Base-by-base conservation (phyloP, 2,797 vertebrate species). In the Rhabdomys pumilio region DNA sequence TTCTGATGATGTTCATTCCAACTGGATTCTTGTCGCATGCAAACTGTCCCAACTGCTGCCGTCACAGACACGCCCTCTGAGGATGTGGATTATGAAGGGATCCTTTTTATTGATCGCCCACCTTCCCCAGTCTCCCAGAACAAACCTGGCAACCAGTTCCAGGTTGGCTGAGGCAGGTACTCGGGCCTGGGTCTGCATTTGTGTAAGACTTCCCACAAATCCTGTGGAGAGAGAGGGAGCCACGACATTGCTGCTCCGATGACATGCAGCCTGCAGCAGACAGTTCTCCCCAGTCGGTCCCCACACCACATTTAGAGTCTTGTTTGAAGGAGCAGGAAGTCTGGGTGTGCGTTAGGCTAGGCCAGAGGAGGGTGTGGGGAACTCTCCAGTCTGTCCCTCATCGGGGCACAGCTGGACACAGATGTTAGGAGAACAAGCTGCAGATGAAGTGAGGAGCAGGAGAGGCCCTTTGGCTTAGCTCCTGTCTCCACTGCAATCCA, bases 111-210 rank as follows among this genome's bases (percentile, higher is more conserved):
- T n/a, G 83, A 38, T 44, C 44, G 1, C 88, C n/a, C 61, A 6
- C 72, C 12, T 14, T 76, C 55, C 47, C 61, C n/a, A 34, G 0
- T 24, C 47, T n/a, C 72, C 44, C 90, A 38, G 17, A 73, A 34
- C 83, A 41, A 2, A 19, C 29, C 76, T 17, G 44, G n/a, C 77
- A 65, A 20, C 47, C 87, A 92, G 77, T 41, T 31, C 20, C 44
- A 31, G 0, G 9, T n/a, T 90, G 26, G 59, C 93, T 85, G 87
- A 82, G 82, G 50, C 79, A 84, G 53, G 77, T 38, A 79, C 57
- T 76, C 9, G 69, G 82, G 84, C 86, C 59, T 44, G 1, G 22
- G 8, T 81, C 61, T 97, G 94, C 92, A 91, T 93, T 94, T 69
- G 82, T 89, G 77, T 91, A 50, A 61, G 0, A 11, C 4, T 84